These are phyloP conservation scores for Aselliscus stoliczkanus DNA, from an alignment of 2,797 vertebrate species.

Conservation along the genomic window DNA sequence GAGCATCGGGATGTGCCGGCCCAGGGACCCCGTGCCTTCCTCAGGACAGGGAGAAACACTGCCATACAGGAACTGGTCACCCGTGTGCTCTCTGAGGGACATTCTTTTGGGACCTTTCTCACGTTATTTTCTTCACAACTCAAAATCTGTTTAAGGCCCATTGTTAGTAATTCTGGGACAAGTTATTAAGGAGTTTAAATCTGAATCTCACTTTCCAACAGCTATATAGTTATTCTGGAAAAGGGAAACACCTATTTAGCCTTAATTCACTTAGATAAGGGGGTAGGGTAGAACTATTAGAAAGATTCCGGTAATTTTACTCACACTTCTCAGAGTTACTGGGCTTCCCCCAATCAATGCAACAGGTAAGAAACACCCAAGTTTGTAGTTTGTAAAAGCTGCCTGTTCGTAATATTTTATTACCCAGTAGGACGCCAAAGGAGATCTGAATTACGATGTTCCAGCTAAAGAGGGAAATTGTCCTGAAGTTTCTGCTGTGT, in stretches of 20 bases:
- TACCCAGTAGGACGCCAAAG: background rate
- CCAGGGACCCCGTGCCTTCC: background rate
- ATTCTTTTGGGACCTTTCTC: background rate
- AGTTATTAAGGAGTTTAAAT: background rate
- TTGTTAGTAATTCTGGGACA: background rate
- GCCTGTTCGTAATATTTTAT: background rate
- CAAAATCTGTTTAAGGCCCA: background rate
- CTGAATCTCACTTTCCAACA: background rate
- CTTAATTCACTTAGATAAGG: background rate
- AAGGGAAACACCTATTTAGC: background rate
- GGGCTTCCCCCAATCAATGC: background rate
- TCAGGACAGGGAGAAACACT: background rate
- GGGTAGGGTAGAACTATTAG: background rate
- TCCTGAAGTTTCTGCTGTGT: background rate
- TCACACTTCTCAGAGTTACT: background rate
- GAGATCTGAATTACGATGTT: background rate
- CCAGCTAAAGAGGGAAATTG: background rate
- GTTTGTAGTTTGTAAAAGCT: background rate
- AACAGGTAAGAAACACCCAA: background rate
- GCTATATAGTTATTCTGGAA: background rate
- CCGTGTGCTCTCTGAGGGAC: background rate
- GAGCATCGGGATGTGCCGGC: fast-evolving
- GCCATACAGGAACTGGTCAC: background rate
- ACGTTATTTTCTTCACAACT: background rate
- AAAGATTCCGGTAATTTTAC: background rate